phyloP scores from a whole-genome alignment of 2,888 invertebrate genomes.

The Prosopocoilus inquinatus region DNA sequence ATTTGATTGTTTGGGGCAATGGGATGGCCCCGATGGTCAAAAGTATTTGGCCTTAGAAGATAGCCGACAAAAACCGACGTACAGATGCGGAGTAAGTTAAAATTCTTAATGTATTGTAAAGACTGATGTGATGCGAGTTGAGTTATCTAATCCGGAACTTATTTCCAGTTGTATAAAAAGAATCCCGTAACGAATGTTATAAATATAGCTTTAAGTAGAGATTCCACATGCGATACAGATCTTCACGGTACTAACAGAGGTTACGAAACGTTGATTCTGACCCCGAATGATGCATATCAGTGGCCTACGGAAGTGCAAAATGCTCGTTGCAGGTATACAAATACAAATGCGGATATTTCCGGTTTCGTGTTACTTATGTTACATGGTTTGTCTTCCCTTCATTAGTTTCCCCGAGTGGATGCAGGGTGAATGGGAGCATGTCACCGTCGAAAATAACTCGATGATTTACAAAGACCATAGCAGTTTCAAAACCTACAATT shows the following conservation, averaged over 20 bases:
- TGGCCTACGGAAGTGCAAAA: constrained; percentile 48
- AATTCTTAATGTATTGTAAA: not conserved
- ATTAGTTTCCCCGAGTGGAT: constrained; percentile 62
- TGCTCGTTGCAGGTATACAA: constrained; percentile 41
- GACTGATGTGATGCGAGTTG: not conserved
- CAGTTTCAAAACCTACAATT: constrained; percentile 55
- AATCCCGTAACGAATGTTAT: constrained; percentile 55
- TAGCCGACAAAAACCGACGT: constrained; percentile 54
- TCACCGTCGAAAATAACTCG: constrained; percentile 51
- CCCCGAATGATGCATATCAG: constrained; percentile 34
- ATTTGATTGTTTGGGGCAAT: constrained; percentile 64
- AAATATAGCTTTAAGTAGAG: constrained; percentile 60
- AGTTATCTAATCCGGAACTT: not conserved
- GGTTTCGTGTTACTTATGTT: constrained; percentile 15
- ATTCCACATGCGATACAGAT: constrained; percentile 61
- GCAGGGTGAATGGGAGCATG: constrained; percentile 62
- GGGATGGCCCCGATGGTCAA: constrained; percentile 58
- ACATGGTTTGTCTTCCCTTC: constrained; percentile 4
- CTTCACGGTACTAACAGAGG: constrained; percentile 57
- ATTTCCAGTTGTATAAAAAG: constrained; percentile 51
- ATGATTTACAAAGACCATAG: constrained; percentile 54
- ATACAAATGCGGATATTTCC: constrained; percentile 14
- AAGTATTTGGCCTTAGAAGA: constrained; percentile 59
- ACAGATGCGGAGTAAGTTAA: constrained; percentile 61
- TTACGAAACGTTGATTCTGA: constrained; percentile 58